phyloP scores from a whole-genome alignment of 1,140 invertebrate genomes.

The Musca vetustissima region DNA sequence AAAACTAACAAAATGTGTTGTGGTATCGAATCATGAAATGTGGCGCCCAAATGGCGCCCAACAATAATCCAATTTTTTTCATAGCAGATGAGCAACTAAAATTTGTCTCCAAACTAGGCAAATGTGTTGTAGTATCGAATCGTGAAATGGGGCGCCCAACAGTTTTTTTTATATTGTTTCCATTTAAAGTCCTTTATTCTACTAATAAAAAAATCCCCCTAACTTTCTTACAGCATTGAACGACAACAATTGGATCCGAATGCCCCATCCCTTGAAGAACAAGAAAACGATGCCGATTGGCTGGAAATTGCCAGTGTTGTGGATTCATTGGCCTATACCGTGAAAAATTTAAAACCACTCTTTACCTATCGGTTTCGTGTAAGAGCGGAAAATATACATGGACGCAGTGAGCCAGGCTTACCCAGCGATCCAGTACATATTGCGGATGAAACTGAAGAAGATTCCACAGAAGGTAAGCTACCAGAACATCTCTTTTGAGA shows the following conservation, averaged over 20 bases:
- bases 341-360: conserved; percentile 61
- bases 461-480: conserved; percentile 27
- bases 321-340: conserved; percentile 65
- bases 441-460: conserved; percentile 23
- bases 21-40: too few species aligned
- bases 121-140: too few species aligned
- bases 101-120: too few species aligned
- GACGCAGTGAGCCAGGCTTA: conserved; percentile 68
- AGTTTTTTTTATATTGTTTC: conserved; percentile 3
- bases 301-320: conserved; percentile 63
- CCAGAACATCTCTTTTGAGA: not conserved
- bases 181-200: too few species aligned
- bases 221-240: conserved; percentile 62
- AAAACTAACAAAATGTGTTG: too few species aligned
- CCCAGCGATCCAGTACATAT: conserved; percentile 48
- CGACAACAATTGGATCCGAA: conserved; percentile 57
- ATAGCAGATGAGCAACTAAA: too few species aligned
- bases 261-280: not conserved
- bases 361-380: conserved; percentile 72
- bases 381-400: conserved; percentile 77
- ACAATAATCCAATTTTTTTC: too few species aligned
- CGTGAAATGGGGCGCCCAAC: too few species aligned
- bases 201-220: too few species aligned
- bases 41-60: too few species aligned
- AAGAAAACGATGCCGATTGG: conserved; percentile 60